phyloP scores from a whole-genome alignment of 2,113 vertebrate genomes.

The Cinclus mexicanus region DNA sequence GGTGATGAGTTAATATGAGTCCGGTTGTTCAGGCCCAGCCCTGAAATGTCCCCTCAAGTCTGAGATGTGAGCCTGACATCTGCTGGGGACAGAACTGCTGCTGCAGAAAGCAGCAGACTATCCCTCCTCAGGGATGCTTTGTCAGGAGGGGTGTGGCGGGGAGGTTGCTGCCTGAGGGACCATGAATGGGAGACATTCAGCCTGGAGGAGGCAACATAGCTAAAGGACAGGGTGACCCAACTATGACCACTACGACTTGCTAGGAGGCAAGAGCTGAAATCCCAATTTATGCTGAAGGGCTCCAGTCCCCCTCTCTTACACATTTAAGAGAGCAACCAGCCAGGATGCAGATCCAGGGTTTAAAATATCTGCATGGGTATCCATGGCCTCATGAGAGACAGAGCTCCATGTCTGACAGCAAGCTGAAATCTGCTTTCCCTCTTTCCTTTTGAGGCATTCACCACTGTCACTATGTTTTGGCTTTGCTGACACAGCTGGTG shows the following conservation, averaged over 20 bases:
- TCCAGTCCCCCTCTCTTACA: neutral
- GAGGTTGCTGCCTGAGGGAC: neutral
- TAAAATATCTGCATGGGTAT: neutral
- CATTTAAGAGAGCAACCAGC: neutral
- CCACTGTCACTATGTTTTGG: neutral
- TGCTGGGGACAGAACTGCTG: neutral
- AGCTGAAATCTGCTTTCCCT: neutral
- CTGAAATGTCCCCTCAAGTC: neutral
- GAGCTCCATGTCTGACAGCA: neutral
- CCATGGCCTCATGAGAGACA: neutral
- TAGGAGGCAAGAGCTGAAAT: neutral
- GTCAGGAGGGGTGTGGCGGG: neutral
- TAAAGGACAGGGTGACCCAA: neutral
- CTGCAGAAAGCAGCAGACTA: neutral
- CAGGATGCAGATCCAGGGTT: fast-evolving
- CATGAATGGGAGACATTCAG: neutral
- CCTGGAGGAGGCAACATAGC: neutral
- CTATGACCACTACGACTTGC: neutral
- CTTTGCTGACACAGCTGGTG: neutral
- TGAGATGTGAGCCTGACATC: constrained; percentile 31
- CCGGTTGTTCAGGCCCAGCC: neutral
- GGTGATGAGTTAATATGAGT: neutral
- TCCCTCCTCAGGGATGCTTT: neutral
- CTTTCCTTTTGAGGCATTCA: neutral
- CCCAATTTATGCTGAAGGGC: neutral